Evolutionary conservation across 2,113 vertebrate genomes (phyloP).

Genomic region (Cygnus buccinator): DNA sequence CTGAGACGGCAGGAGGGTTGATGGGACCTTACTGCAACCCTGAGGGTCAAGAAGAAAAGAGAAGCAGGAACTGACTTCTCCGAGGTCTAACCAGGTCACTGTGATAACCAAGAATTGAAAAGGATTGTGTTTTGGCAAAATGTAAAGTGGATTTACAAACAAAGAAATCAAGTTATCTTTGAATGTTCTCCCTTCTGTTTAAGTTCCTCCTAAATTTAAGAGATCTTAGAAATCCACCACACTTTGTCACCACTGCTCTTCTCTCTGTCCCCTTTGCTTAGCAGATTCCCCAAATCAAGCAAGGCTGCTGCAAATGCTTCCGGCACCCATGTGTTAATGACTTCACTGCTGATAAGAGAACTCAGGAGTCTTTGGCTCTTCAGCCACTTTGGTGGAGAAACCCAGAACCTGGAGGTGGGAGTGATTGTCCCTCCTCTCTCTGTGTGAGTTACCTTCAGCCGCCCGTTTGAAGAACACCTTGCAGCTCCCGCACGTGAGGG

Average conservation of each 20-base stretch:
- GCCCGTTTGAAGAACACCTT: slow-evolving; percentile 99
- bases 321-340: background rate
- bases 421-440: background rate
- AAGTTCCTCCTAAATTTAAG: background rate
- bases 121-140: background rate
- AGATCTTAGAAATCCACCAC: background rate
- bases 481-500: slow-evolving; percentile 98
- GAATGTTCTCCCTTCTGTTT: background rate
- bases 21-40: background rate
- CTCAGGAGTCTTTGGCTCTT: background rate
- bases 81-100: background rate
- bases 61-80: background rate
- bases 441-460: slow-evolving; percentile 87
- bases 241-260: background rate
- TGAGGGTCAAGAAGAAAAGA: background rate
- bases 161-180: background rate
- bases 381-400: background rate
- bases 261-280: background rate
- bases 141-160: background rate
- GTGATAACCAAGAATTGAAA: background rate
- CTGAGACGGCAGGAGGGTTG: fast-evolving
- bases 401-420: background rate
- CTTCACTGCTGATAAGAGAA: background rate
- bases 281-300: background rate
- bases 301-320: background rate